These are phyloP conservation scores for Adelphocoris suturalis DNA, from an alignment of 2,888 invertebrate genomes.

Conservation along the genomic window DNA sequence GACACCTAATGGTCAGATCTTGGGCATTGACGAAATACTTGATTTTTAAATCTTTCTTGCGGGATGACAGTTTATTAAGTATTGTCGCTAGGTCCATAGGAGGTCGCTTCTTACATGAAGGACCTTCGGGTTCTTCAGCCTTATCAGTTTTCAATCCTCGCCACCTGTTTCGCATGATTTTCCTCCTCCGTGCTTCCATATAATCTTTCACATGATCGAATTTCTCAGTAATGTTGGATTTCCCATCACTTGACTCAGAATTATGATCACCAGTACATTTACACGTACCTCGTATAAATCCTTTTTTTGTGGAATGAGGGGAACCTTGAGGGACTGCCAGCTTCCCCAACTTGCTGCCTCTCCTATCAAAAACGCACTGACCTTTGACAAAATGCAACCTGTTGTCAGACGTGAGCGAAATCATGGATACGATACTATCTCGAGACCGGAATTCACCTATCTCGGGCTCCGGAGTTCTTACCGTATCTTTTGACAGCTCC, in stretches of 20 bases:
- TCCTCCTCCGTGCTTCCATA: not conserved
- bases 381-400: constrained; percentile 65
- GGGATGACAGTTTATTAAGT: not conserved
- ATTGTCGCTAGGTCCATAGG: not conserved
- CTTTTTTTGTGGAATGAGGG: constrained; percentile 1
- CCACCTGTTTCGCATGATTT: not conserved
- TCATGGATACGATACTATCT: constrained; percentile 46
- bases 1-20: constrained; percentile 42
- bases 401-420: constrained; percentile 65
- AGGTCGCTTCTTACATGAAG: not conserved
- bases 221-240: constrained; percentile 37
- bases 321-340: not conserved
- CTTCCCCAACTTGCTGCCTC: constrained; percentile 61
- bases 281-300: constrained; percentile 47
- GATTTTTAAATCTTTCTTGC: constrained; percentile 13
- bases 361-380: constrained; percentile 45
- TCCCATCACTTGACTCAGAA: not conserved
- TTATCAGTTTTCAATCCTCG: not conserved
- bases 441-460: not conserved
- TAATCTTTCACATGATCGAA: not conserved
- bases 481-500: not conserved
- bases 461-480: not conserved
- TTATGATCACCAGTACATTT: constrained; percentile 3
- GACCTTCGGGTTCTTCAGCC: not conserved
- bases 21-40: constrained; percentile 40